A percentile compares a stretch with the other conserved stretches of the same genome.
Conservation (phyloP, 2,888 invertebrate species). For the Fabriciana adippe region DNA sequence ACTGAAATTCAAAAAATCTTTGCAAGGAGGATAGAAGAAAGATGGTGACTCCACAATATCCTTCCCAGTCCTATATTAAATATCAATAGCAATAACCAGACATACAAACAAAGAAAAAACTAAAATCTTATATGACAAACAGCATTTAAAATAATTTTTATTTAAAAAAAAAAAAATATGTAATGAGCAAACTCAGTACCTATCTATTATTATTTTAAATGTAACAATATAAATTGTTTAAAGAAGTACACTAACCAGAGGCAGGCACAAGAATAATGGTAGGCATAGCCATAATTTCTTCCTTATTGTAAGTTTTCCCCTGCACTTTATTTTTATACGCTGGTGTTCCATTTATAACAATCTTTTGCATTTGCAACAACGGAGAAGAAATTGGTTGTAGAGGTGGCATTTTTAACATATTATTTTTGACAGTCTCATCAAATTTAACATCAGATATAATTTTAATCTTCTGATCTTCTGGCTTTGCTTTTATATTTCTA, state of each 20-base stretch:
- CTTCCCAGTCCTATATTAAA: too few species aligned
- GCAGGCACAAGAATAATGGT: conserved; percentile 71
- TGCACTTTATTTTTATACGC: conserved; percentile 56
- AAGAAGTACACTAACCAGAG: conserved; percentile 55
- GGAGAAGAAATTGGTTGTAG: conserved; percentile 60
- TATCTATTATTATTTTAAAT: too few species aligned
- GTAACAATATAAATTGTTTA: neutral
- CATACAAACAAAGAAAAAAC: too few species aligned
- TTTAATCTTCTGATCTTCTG: conserved; percentile 60
- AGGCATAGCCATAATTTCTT: conserved; percentile 81
- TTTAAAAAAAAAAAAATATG: too few species aligned
- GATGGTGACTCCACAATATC: too few species aligned
- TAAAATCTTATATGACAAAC: too few species aligned
- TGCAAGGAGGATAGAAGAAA: too few species aligned
- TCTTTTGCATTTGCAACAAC: conserved; percentile 61
- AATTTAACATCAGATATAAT: conserved; percentile 73
- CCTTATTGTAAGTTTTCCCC: conserved; percentile 54
- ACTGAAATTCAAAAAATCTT: too few species aligned
- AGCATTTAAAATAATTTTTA: too few species aligned
- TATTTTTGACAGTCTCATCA: conserved; percentile 49
- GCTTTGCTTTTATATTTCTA: conserved; percentile 1
- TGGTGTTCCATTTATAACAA: conserved; percentile 69
- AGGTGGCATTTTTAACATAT: conserved; percentile 46
- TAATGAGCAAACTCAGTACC: too few species aligned
- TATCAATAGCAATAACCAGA: too few species aligned